Conservation (phyloP, 2,113 vertebrate species). For the Ptychochromis oligacanthus region DNA sequence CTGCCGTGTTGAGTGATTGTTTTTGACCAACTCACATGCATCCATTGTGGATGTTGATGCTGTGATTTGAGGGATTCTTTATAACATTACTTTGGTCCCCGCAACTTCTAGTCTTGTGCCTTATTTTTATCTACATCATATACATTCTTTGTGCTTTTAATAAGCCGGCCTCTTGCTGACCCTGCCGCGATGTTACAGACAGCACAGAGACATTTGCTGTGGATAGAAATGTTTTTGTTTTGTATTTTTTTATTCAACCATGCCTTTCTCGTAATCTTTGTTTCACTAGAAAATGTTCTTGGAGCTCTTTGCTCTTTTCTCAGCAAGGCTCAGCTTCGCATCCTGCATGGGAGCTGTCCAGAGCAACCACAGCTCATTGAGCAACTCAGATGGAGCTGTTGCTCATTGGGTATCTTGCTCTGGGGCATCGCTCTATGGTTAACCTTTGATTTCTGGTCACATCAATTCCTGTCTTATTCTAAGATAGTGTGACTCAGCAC, state of each 20-base stretch:
- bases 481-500: neutral
- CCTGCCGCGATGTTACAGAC: neutral
- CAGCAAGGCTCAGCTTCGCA: slow-evolving; percentile 20
- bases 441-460: slow-evolving; percentile 20
- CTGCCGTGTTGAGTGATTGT: neutral
- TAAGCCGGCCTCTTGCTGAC: neutral
- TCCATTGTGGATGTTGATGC: neutral
- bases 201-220: neutral
- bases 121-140: neutral
- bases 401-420: slow-evolving; percentile 32
- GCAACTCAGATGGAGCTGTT: slow-evolving; percentile 30
- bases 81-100: too few relatives aligned
- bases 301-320: slow-evolving; percentile 19
- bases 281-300: slow-evolving; percentile 21
- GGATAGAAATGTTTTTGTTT: neutral
- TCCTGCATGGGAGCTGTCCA: slow-evolving; percentile 34
- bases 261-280: slow-evolving; percentile 29
- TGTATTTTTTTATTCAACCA: neutral
- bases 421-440: neutral
- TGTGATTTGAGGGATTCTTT: neutral
- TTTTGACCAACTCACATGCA: slow-evolving; percentile 2
- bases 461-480: neutral
- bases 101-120: too few relatives aligned
- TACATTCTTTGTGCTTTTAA: neutral
- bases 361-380: slow-evolving; percentile 46